Evolutionary conservation across 1,140 invertebrate genomes (phyloP), one percentile per base, ranked within the genome.

Genomic region (Drosophila paulistorum): DNA sequence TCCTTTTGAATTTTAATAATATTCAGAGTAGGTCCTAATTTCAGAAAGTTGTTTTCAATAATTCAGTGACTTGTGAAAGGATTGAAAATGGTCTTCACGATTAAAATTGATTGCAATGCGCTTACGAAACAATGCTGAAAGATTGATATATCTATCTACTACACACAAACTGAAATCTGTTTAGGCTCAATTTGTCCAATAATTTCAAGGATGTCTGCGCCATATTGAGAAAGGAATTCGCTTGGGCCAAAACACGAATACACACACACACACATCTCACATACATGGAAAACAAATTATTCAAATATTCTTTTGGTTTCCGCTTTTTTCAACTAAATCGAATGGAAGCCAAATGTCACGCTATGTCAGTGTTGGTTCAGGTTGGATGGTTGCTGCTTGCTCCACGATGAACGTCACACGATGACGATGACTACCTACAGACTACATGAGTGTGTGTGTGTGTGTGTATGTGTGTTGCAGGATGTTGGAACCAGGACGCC

Each of bases 261-360:
- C 45, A 48, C 7, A 20, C 7, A 51, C 45, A 48, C 7, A 20
- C 7, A 23, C 17, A 30, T 30, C 20, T 17, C 7, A 51, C 45
- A 51, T 23, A 20, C 17, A 51, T 51, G 20, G 7, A 23, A 23
- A 51, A 72, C 68, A 68, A 78, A 85, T 81, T 85, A 85, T 85
- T 85, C 67, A 82, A 82, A 78, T 72, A 77, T 76, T 76, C 65
- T 73, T 57, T n/a, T 63, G 41, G 14, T 57, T 58, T 69, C 35
- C 58, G 54, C n/a, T 54, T 54, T 7, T 48, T 35, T 57, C 39
- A 68, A 72, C 73, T 65, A 84, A 87, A 87, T 87, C 84, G 79
- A 67, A 89, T 77, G 89, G 80, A 78, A 85, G 83, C 57, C 57
- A 87, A 87, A 89, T 87, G 83, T 87, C 83, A 87, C 84, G 84